These are phyloP conservation scores for Turritopsis rubra DNA, from an alignment of 30 jellyfish, hydroid and myxozoan species.

Conservation along the genomic window DNA sequence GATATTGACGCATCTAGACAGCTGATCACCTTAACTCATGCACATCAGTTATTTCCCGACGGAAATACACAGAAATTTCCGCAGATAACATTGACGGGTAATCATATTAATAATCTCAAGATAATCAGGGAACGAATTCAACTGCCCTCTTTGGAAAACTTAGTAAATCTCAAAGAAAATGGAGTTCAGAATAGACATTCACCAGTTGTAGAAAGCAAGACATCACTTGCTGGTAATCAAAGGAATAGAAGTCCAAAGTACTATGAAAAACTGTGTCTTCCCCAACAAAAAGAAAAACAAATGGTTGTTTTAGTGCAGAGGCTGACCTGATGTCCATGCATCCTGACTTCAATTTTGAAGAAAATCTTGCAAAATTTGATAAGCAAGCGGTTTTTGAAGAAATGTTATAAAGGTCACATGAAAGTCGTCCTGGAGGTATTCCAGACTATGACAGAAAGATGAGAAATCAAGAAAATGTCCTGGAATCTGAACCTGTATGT, in stretches of 20 bases:
- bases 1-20: conserved; percentile 52
- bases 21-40: conserved; percentile 42
- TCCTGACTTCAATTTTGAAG: conserved; percentile 41
- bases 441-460: conserved; percentile 37
- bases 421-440: conserved; percentile 33
- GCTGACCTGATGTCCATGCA: conserved; percentile 16
- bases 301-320: not conserved
- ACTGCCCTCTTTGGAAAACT: not conserved
- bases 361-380: conserved; percentile 63
- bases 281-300: not conserved
- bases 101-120: conserved; percentile 1
- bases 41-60: conserved; percentile 35
- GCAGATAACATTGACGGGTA: conserved; percentile 8
- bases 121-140: conserved; percentile 10
- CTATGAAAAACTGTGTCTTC: not conserved
- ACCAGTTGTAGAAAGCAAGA: too few species aligned
- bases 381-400: conserved; percentile 57
- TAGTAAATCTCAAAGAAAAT: too few species aligned
- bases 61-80: conserved; percentile 21
- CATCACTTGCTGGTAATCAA: too few species aligned
- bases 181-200: too few species aligned
- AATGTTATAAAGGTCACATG: conserved; percentile 29
- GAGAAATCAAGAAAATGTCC: conserved; percentile 63
- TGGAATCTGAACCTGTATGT: conserved; percentile 71
- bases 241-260: conserved; percentile 8